Base-by-base conservation (phyloP, 2,888 invertebrate genomes). In the Cataglyphis rosenhaueri region DNA sequence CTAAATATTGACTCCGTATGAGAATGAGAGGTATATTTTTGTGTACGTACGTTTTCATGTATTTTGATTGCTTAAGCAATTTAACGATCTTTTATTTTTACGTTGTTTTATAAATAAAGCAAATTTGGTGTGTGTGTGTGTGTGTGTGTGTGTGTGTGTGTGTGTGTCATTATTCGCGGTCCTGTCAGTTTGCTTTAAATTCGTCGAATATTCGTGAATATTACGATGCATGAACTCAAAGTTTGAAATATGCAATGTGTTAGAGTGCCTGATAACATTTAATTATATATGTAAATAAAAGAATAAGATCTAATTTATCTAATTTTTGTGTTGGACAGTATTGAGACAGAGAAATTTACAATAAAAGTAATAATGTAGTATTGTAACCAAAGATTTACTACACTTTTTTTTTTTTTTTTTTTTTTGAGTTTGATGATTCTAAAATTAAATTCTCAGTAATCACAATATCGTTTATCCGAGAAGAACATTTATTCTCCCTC, bases 1-100 rank as follows among this genome's bases (percentile, higher is more conserved):
- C 6, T 48, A 25, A 64, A 15, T 52, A 18, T 48, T 29, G 29
- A 35, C 35, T 32, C n/a, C n/a, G 44, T 25, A 15, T 25, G 32
- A 38, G 9, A 15, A 15, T 25, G 32, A 38, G 9, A 15, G 35
- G 52, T 5, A 35, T 35, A 62, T 25, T 35, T 9, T 15, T n/a
- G 4, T 25, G 25, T 25, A 25, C 25, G 10, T 18, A 25, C 1
- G 10, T 52, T 75, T 48, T 38, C 0, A 52, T 35, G 35, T 38
- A 35, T 38, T 65, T n/a, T 8, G 12, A 18, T 12, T 48, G 35
- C 38, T 55, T 75, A 75, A 75, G 44, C 12, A 75, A 29, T 55
- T 75, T 52, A 55, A 25, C 15, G 25, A 8, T 65, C 52, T 35
- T 52, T 65, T 52, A 35, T 64, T 64, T 12, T 48, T 25, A 4